Evolutionary conservation across 1,140 invertebrate genomes (phyloP).

Genomic region (Galleria mellonella): DNA sequence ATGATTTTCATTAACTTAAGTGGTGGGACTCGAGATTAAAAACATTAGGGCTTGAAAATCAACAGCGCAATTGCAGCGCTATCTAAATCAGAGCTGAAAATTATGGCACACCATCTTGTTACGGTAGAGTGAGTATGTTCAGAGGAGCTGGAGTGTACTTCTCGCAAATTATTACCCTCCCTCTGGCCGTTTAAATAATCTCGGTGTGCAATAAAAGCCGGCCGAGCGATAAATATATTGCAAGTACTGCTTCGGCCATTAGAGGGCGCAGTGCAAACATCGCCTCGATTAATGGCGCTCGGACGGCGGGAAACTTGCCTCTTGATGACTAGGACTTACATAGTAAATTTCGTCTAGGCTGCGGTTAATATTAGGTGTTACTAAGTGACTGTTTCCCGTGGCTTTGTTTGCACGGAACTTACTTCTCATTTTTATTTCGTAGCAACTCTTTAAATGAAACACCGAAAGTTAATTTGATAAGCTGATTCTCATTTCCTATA

Average conservation of each 20-base stretch:
- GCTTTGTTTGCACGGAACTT: too few species aligned
- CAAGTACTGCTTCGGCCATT: constrained; percentile 22
- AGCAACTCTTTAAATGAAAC: too few species aligned
- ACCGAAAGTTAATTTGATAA: too few species aligned
- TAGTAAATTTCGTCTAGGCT: too few species aligned
- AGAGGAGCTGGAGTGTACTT: constrained; percentile 12
- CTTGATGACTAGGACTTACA: not conserved
- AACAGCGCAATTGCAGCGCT: not conserved
- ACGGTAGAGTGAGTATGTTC: constrained; percentile 9
- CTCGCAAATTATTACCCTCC: constrained; percentile 24
- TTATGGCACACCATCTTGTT: constrained; percentile 17
- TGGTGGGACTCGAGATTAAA: too few species aligned
- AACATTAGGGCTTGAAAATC: too few species aligned
- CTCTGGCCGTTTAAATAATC: constrained; percentile 36
- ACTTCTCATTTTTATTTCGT: too few species aligned
- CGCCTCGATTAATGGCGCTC: constrained; percentile 5
- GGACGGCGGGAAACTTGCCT: not conserved
- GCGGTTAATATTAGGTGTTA: too few species aligned
- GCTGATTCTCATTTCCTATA: too few species aligned
- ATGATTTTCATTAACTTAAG: too few species aligned
- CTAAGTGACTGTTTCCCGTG: too few species aligned
- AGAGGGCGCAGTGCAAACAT: constrained; percentile 24
- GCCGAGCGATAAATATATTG: constrained; percentile 23
- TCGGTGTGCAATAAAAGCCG: constrained; percentile 32
- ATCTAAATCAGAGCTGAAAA: constrained; percentile 6